Evolutionary conservation across 2,113 vertebrate genomes (phyloP).

Genomic region (Nycticryphes semicollaris): DNA sequence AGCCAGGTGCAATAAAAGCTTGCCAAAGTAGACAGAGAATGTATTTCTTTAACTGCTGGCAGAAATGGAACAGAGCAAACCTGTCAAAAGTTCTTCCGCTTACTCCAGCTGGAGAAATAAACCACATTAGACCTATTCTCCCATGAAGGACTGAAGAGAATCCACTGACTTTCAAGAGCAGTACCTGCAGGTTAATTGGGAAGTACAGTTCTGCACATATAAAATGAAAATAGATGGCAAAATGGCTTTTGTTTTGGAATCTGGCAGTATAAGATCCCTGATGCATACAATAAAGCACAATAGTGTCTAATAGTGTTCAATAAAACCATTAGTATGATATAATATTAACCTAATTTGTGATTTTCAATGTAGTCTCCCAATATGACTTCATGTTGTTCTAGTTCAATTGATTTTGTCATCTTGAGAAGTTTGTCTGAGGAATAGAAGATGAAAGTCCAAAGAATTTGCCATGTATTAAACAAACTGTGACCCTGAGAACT

Average conservation of each 20-base stretch:
- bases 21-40: background rate
- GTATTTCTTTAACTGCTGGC: background rate
- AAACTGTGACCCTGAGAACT: background rate
- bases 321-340: background rate
- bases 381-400: background rate
- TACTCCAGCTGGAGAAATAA: background rate
- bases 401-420: background rate
- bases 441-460: background rate
- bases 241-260: background rate
- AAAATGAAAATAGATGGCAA: background rate
- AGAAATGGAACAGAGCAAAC: background rate
- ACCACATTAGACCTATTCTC: background rate
- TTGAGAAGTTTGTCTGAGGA: background rate
- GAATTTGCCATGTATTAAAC: background rate
- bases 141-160: background rate
- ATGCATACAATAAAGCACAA: accelerated
- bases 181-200: background rate
- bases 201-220: background rate
- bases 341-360: background rate
- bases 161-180: background rate
- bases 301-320: background rate
- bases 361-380: background rate
- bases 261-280: background rate
- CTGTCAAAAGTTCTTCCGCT: background rate
- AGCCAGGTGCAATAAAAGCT: background rate